Base-by-base conservation (phyloP, 2,797 vertebrate genomes). In the Ciconia nigra region DNA sequence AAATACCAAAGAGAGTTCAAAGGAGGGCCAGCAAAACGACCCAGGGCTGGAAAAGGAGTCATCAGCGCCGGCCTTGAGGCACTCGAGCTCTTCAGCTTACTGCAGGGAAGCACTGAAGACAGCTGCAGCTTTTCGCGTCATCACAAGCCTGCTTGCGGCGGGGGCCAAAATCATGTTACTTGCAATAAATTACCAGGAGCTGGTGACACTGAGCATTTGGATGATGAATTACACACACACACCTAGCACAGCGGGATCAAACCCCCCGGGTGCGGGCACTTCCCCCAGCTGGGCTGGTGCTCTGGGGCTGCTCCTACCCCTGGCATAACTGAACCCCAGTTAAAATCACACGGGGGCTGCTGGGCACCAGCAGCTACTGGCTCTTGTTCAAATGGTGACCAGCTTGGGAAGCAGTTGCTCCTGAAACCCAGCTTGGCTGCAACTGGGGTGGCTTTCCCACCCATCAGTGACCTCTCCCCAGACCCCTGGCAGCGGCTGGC, bases 1-100 rank as follows among this genome's bases (percentile, higher is more conserved):
- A 87, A 94, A 90, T 81, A 92, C 46, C 83, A 89, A 66, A 94
- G 70, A 91, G 79, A 94, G 73, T 96, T 94, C 88, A 90, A 92
- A 94, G 55, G 80, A 87, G 86, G 67, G 90, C 59, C 81, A 92
- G 81, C 79, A 90, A 95, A 96, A 83, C 0, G 81, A 85, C 92
- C 86, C 0, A 0, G 42, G 67, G 28, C 63, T 96, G 81, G 58
- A 90, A 93, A 92, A 72, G 62, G 79, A 94, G 69, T 29, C 1
- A 0, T 80, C 83, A 83, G 54, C 15, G 2, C 47, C 0, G 8
- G 66, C 52, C 83, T 88, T 2, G 10, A 92, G 78, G 84, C 57
- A 47, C 59, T 76, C 4, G 8, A 90, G 71, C 92, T 82, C 67
- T 87, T 90, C 93, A 90, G 88, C 58, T 90, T 51, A 44, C 83